Conservation (phyloP, 2,113 vertebrate genomes). For the Bujurquina vittata region DNA sequence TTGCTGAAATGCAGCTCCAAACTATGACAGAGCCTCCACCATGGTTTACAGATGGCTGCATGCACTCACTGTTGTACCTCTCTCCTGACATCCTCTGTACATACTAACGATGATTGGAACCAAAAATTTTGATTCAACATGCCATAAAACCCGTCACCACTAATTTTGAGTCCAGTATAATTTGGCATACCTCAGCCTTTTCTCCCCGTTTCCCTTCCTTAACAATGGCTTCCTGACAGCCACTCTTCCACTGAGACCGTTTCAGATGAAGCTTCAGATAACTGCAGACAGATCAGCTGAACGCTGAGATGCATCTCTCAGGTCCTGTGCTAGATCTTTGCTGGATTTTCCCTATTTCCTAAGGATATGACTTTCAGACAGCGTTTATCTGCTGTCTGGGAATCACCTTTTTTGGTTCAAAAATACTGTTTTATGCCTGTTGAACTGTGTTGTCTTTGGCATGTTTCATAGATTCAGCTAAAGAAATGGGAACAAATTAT, state of each 20-base stretch:
- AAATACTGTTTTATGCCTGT: not conserved
- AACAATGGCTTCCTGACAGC: not conserved
- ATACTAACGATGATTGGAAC: not conserved
- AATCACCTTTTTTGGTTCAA: not conserved
- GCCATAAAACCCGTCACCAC: not conserved
- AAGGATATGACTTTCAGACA: not conserved
- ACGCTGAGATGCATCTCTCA: not conserved
- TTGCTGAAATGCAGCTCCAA: not conserved
- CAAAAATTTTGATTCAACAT: not conserved
- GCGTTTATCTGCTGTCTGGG: not conserved
- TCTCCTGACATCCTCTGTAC: not conserved
- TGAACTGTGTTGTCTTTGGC: not conserved
- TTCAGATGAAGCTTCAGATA: not conserved
- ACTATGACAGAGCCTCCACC: not conserved
- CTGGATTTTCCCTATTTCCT: not conserved
- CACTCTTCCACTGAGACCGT: not conserved
- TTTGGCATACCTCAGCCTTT: not conserved
- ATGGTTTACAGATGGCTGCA: not conserved
- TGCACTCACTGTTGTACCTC: not conserved
- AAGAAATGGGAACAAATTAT: not conserved
- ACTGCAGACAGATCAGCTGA: not conserved
- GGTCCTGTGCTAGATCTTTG: not conserved
- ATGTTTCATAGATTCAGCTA: not conserved
- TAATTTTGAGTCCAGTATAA: not conserved
- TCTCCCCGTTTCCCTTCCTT: not conserved